phyloP scores from a whole-genome alignment of 1,140 invertebrate genomes.

The Drosophila mauritiana region DNA sequence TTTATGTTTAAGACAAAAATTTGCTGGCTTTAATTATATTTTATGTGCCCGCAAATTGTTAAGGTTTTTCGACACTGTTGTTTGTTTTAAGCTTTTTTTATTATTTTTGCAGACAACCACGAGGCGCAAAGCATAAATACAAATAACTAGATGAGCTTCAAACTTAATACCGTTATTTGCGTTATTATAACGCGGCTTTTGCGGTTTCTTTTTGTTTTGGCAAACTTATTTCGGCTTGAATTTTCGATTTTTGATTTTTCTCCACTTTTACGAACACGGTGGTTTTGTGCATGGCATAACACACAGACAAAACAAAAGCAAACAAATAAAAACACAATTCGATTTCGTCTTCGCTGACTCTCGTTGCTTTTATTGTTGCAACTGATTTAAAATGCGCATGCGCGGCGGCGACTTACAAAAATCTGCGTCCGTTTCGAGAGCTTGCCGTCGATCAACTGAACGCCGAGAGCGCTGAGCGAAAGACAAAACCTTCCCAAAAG shows the following conservation, averaged over 20 bases:
- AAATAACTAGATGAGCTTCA: conserved; percentile 50
- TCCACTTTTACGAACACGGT: conserved; percentile 41
- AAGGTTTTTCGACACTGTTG: conserved; percentile 25
- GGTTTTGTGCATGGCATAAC: conserved; percentile 42
- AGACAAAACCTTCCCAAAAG: conserved; percentile 46
- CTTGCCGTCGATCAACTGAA: conserved; percentile 55
- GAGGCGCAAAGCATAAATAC: conserved; percentile 15
- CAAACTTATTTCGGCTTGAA: conserved; percentile 27
- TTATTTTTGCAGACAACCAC: conserved; percentile 9
- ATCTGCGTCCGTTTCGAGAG: conserved; percentile 63
- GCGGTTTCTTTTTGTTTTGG: conserved; percentile 44
- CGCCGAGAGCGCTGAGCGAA: conserved; percentile 30
- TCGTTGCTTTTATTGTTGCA: conserved; percentile 37
- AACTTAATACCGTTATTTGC: conserved; percentile 54
- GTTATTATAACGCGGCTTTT: conserved; percentile 27
- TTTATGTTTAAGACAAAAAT: conserved; percentile 45
- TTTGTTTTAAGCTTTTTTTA: conserved; percentile 12
- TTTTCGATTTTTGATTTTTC: conserved; percentile 45
- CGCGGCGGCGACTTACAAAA: conserved; percentile 43
- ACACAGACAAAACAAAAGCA: conserved; percentile 59
- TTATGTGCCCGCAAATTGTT: conserved; percentile 52
- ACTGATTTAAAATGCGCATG: conserved; percentile 56
- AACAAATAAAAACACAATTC: conserved; percentile 52
- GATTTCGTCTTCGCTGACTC: conserved; percentile 29
- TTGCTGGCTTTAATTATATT: conserved; percentile 60